Conservation (phyloP, 2,113 vertebrate species). For the Macrotis lagotis region DNA sequence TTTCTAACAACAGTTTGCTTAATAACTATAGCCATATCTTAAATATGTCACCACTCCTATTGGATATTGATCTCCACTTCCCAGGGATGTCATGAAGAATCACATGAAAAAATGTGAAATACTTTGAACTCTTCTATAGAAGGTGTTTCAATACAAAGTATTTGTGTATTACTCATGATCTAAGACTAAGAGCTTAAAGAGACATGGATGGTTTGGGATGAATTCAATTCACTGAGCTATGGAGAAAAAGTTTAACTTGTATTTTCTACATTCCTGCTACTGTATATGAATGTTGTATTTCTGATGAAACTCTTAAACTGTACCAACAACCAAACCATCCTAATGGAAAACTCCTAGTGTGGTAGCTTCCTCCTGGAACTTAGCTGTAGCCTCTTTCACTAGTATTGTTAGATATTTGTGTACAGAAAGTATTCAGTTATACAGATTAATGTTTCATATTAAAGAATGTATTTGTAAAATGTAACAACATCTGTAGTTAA, state of each 20-base stretch:
- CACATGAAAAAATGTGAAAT: slow-evolving; percentile 1
- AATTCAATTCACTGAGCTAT: slow-evolving; percentile 64
- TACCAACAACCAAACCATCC: slow-evolving; percentile 64
- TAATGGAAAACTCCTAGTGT: slow-evolving; percentile 73
- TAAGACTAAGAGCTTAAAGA: slow-evolving; percentile 48
- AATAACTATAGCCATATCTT: background rate
- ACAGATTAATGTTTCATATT: slow-evolving; percentile 85
- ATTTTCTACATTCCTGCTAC: slow-evolving; percentile 71
- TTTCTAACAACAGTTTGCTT: slow-evolving; percentile 16
- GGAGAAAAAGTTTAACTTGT: slow-evolving; percentile 56
- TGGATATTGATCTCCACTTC: background rate
- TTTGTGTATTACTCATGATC: background rate
- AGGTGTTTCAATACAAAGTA: slow-evolving; percentile 44
- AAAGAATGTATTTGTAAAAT: slow-evolving; percentile 89
- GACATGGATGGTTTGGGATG: slow-evolving; percentile 40
- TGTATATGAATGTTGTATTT: slow-evolving; percentile 54
- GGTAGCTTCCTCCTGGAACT: slow-evolving; percentile 78
- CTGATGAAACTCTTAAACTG: slow-evolving; percentile 70
- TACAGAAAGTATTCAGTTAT: slow-evolving; percentile 80
- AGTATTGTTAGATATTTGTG: slow-evolving; percentile 79
- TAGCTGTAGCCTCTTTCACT: slow-evolving; percentile 77
- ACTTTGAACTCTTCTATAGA: slow-evolving; percentile 49
- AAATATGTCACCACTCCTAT: background rate
- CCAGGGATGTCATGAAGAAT: background rate
- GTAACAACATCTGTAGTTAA: slow-evolving; percentile 82